phyloP scores from a whole-genome alignment of 1,140 invertebrate species.

The Rhynchophorus ferrugineus region DNA sequence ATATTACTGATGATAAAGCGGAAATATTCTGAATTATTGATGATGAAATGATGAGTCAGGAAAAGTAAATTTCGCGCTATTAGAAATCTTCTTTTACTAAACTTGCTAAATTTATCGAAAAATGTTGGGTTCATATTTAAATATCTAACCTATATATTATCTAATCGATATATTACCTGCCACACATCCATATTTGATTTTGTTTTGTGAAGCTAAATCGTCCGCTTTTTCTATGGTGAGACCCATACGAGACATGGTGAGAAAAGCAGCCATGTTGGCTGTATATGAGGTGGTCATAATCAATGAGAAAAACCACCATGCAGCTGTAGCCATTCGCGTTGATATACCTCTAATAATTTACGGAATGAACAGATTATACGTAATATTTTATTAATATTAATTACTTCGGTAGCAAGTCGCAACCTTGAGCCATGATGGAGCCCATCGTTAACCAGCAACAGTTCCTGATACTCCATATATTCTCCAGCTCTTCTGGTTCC shows the following conservation, averaged over 20 bases:
- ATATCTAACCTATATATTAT: background rate
- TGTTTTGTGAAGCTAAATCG: constrained; percentile 80
- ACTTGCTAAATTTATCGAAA: no score
- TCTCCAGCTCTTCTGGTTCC: constrained; percentile 70
- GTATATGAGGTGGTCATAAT: constrained; percentile 96
- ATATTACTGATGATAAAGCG: no score
- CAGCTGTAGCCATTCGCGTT: constrained; percentile 70
- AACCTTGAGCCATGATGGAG: constrained; percentile 73
- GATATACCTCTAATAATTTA: constrained; percentile 58
- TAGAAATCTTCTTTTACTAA: no score
- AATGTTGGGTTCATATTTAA: no score
- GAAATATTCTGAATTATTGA: no score
- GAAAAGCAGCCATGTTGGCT: constrained; percentile 89
- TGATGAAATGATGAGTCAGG: no score
- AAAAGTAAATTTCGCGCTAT: no score
- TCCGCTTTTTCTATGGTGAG: constrained; percentile 81
- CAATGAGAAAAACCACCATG: constrained; percentile 96
- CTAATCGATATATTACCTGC: constrained; percentile 45
- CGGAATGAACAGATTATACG: no score
- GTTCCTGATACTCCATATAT: constrained; percentile 69
- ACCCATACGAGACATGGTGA: constrained; percentile 80
- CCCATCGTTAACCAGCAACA: constrained; percentile 71
- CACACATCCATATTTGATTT: constrained; percentile 81
- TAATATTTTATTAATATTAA: no score
- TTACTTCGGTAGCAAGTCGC: constrained; percentile 74